Evolutionary conservation across 2,797 vertebrate species (phyloP).

Genomic region (Megalops cyprinoides): DNA sequence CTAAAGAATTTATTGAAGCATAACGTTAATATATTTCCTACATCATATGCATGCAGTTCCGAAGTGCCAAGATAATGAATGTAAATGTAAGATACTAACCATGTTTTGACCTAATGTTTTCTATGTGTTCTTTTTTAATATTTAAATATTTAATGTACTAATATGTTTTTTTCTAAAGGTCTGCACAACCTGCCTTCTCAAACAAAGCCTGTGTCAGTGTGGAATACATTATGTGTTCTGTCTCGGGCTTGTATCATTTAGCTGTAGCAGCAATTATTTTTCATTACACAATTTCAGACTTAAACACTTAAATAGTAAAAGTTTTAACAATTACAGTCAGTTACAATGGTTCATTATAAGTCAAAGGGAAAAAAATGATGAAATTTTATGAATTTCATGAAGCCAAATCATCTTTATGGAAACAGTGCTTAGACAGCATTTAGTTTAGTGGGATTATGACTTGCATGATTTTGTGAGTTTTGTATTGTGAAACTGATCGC

Average conservation of each 20-base stretch:
- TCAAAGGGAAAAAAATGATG: too few relatives aligned
- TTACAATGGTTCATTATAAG: too few relatives aligned
- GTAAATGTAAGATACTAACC: neutral
- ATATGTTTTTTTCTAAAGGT: slow-evolving; percentile 2
- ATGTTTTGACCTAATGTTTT: neutral
- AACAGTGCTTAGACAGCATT: neutral
- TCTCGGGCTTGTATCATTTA: slow-evolving; percentile 34
- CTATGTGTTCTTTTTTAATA: too few relatives aligned
- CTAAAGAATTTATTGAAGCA: too few relatives aligned
- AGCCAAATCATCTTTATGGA: neutral
- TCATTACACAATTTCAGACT: too few relatives aligned
- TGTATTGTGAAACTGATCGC: neutral
- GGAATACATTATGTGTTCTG: slow-evolving; percentile 34
- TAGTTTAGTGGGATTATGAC: too few relatives aligned
- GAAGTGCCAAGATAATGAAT: neutral
- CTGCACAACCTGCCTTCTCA: slow-evolving; percentile 19
- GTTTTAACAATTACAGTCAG: slow-evolving; percentile 26
- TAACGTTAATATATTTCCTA: neutral
- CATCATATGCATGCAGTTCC: neutral
- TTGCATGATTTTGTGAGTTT: neutral
- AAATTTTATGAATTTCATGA: too few relatives aligned
- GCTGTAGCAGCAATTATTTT: slow-evolving; percentile 39
- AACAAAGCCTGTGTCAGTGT: slow-evolving; percentile 28
- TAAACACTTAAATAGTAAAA: slow-evolving; percentile 37
- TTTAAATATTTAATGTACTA: too few relatives aligned